These are phyloP conservation scores for Excalfactoria chinensis DNA, from an alignment of 2,113 vertebrate genomes.

Conservation along the genomic window DNA sequence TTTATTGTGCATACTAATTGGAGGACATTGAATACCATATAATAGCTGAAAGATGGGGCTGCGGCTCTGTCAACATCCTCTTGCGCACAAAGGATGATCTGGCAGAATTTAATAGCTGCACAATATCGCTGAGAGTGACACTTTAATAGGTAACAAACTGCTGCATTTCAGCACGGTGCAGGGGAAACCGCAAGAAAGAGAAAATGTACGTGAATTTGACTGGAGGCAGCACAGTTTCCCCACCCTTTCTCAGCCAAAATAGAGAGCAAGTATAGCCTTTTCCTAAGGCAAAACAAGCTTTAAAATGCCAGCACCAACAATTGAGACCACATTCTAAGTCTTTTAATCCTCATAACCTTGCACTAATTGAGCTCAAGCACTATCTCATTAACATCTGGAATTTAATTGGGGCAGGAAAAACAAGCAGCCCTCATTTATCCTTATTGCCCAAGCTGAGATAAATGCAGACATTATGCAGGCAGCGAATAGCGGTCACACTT, in stretches of 20 bases:
- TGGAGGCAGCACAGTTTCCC: background rate
- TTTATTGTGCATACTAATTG: slow-evolving; percentile 78
- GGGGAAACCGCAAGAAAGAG: slow-evolving; percentile 48
- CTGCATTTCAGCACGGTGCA: slow-evolving; percentile 50
- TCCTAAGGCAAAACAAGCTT: background rate
- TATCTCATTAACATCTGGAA: slow-evolving; percentile 34
- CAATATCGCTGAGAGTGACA: slow-evolving; percentile 49
- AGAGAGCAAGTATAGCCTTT: background rate
- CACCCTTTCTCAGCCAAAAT: background rate
- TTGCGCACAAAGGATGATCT: slow-evolving; percentile 74
- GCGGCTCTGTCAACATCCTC: slow-evolving; percentile 68
- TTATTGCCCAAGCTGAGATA: background rate
- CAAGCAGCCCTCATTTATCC: background rate
- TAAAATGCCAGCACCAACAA: background rate
- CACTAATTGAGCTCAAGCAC: background rate
- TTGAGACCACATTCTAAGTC: background rate
- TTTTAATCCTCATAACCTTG: slow-evolving; percentile 2
- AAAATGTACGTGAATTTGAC: slow-evolving; percentile 32
- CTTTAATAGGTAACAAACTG: slow-evolving; percentile 69
- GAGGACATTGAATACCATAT: slow-evolving; percentile 75
- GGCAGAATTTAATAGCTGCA: slow-evolving; percentile 76
- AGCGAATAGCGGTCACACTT: background rate
- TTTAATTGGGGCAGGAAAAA: slow-evolving; percentile 44
- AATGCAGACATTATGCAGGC: background rate
- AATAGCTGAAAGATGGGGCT: slow-evolving; percentile 76